Percentiles rank a stretch among this genome's conserved stretches.
Evolutionary conservation across 2,888 invertebrate species (phyloP).

Genomic region (Zeuzera pyrina): DNA sequence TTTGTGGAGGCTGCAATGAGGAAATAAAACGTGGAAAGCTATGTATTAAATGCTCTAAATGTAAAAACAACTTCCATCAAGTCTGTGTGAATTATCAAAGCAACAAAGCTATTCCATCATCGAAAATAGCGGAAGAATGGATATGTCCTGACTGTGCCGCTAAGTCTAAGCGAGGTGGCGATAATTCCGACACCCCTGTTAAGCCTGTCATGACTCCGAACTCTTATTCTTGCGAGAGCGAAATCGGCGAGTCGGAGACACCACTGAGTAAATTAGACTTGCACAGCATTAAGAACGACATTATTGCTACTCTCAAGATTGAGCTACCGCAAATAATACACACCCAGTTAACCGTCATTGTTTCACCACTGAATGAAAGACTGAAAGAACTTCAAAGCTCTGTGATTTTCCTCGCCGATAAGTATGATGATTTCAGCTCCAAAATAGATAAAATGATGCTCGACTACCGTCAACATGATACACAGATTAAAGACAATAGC

Average conservation of each 20-base stretch:
- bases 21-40: conserved; percentile 3
- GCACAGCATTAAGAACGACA: too few species aligned
- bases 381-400: too few species aligned
- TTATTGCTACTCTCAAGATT: neutral
- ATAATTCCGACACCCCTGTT: conserved; percentile 1
- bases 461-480: neutral
- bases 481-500: neutral
- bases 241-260: too few species aligned
- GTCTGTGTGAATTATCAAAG: conserved; percentile 3
- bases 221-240: neutral
- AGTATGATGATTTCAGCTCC: too few species aligned
- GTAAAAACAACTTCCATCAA: conserved; percentile 1
- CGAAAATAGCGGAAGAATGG: conserved; percentile 1
- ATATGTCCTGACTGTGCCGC: conserved; percentile 1
- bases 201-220: neutral
- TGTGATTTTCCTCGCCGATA: neutral
- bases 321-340: too few species aligned
- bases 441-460: neutral
- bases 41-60: conserved; percentile 1
- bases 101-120: neutral
- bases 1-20: too few species aligned
- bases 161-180: conserved; percentile 1
- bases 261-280: too few species aligned
- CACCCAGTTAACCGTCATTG: too few species aligned
- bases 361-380: too few species aligned